Evolutionary conservation across 2,797 vertebrate genomes (phyloP), one percentile per base, ranked within the genome.

Genomic region (Apodemus agrarius): DNA sequence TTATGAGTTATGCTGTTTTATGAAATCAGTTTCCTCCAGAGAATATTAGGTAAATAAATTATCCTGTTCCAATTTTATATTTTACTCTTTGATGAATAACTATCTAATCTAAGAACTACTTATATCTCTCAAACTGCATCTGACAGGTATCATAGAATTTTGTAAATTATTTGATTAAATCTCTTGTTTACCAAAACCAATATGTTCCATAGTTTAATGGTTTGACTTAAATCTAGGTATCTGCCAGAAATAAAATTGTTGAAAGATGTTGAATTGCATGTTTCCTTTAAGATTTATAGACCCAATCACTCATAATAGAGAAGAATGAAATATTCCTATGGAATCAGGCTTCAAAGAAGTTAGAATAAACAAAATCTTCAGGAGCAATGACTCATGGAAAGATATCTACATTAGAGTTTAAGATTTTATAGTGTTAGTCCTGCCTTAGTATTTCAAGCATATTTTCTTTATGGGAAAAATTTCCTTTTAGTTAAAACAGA

Each of bases 11-110:
- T 69, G 7, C 9, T 83, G 24, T 21, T 34, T 57, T 29, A 19
- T 59, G 21, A 94, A 95, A 81, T 89, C 4, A 29, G 89, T 94
- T 79, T 79, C 81, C 26, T 40, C 26, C 46, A 40, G 6, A 54
- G 24, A 93, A 16, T 82, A 94, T 91, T 89, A 93, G 49, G 16
- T 81, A 94, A 94, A 97, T 93, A 82, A 95, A 4, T 52, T 16
- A 52, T 19, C 72, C 94, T 96, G 61, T 54, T 54, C 22, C 3
- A 86, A 54, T 63, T 89, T 49, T 63, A 59, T 79, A 3, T 94
- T 87, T 46, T 0, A 86, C 4, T 52, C 31, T 89, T 67, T 96
- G 17, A 91, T 79, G 22, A 93, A 49, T 11, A 84, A 82, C 49
- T 26, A 75, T 79, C 17, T 89, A 89, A 75, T 54, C 4, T 11